Percentiles rank a stretch among this genome's conserved stretches.
Conservation (phyloP, 2,113 vertebrate species). For the Pica pica region DNA sequence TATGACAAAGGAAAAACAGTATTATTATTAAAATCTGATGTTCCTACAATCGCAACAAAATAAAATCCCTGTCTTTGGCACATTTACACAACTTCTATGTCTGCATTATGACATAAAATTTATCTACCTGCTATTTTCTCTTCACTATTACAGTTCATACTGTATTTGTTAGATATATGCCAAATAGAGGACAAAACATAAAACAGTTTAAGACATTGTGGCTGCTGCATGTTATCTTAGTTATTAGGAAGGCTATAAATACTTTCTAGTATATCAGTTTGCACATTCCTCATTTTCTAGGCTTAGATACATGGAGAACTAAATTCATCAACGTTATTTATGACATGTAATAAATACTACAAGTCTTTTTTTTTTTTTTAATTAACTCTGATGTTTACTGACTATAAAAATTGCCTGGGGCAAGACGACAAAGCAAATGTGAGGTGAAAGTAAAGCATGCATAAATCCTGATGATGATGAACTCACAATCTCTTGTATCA, state of each 20-base stretch:
- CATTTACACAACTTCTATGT: neutral
- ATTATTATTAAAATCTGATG: neutral
- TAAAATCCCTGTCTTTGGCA: neutral
- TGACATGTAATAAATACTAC: neutral
- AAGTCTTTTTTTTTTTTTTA: neutral
- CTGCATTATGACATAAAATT: neutral
- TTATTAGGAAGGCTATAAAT: neutral
- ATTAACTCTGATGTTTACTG: neutral
- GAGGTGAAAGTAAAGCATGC: neutral
- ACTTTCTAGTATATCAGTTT: neutral
- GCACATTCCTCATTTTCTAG: neutral
- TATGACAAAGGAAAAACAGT: neutral
- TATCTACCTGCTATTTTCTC: neutral
- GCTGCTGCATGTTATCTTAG: neutral
- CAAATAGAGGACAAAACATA: neutral
- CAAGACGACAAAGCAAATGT: neutral
- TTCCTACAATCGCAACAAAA: neutral
- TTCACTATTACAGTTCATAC: neutral
- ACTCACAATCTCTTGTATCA: neutral
- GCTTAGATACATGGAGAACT: neutral
- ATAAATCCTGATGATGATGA: neutral
- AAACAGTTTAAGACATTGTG: neutral
- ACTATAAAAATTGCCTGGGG: neutral
- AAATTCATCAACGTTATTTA: neutral
- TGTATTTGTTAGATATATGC: neutral